phyloP scores from a whole-genome alignment of 2,113 vertebrate species.

The Bos javanicus region DNA sequence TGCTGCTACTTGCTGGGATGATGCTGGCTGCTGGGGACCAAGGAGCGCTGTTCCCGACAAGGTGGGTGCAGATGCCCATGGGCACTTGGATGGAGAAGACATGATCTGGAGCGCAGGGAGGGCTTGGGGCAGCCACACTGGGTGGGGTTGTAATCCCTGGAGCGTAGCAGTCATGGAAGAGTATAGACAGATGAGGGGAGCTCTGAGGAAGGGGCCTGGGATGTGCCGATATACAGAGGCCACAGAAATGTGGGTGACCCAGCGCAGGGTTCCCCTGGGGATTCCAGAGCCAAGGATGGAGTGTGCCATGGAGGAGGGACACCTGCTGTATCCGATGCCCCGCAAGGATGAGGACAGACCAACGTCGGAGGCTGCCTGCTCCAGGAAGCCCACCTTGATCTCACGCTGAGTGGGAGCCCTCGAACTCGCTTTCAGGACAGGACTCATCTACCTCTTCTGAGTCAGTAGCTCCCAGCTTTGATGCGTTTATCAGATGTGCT shows the following conservation, averaged over 20 bases:
- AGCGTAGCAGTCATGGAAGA: not conserved
- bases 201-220: not conserved
- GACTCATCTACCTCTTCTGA: not conserved
- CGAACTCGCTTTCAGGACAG: rapidly evolving
- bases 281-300: too few species aligned
- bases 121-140: not conserved
- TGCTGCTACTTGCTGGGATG: not conserved
- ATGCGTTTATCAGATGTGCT: not conserved
- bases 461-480: not conserved
- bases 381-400: not conserved
- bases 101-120: not conserved
- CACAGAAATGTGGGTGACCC: not conserved
- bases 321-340: not conserved
- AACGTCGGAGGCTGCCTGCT: rapidly evolving
- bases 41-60: too few species aligned
- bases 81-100: not conserved
- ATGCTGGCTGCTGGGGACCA: too few species aligned
- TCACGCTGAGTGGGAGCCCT: not conserved
- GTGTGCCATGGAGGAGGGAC: not conserved
- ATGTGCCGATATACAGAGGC: rapidly evolving
- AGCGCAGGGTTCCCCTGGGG: not conserved
- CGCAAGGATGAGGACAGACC: rapidly evolving
- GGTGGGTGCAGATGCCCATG: rapidly evolving
- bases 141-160: not conserved
- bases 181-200: not conserved